These are phyloP conservation scores for Theocolax elegans DNA, from an alignment of 1,140 invertebrate species.

Conservation along the genomic window DNA sequence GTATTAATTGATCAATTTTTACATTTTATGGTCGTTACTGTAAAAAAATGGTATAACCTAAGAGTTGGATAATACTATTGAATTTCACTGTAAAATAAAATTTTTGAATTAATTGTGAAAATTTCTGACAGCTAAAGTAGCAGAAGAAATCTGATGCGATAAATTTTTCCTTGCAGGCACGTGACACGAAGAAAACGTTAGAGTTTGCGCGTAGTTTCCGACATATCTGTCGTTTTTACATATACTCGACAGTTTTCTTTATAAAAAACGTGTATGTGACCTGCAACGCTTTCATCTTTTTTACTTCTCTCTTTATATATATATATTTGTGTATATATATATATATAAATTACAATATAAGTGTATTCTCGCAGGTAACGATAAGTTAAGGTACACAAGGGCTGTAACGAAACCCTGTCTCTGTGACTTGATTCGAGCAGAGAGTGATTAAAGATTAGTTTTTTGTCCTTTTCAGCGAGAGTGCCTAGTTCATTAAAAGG, in stretches of 20 bases:
- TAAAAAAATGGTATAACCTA: too few relatives aligned
- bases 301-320: background rate
- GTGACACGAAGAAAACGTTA: conserved; percentile 20
- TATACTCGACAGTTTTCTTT: conserved; percentile 29
- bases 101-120: too few relatives aligned
- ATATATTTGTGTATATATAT: conserved; percentile 7
- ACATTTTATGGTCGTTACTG: too few relatives aligned
- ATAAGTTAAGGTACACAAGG: conserved; percentile 38
- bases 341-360: conserved; percentile 38
- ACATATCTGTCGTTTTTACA: conserved; percentile 33
- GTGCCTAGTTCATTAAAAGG: conserved; percentile 22
- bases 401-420: conserved; percentile 36
- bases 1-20: too few relatives aligned
- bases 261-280: conserved; percentile 10
- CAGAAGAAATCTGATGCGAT: too few relatives aligned
- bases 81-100: too few relatives aligned
- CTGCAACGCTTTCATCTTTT: conserved; percentile 30
- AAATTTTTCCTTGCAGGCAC: conserved; percentile 25
- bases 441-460: conserved; percentile 24
- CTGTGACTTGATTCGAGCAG: conserved; percentile 32
- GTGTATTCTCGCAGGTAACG: conserved; percentile 34
- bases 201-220: conserved; percentile 33
- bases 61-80: too few relatives aligned
- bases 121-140: too few relatives aligned
- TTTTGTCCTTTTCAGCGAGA: conserved; percentile 25